Percentiles rank a stretch among this genome's conserved stretches.
Conservation (phyloP, 2,113 vertebrate species). For the Anser brachyrhynchus region DNA sequence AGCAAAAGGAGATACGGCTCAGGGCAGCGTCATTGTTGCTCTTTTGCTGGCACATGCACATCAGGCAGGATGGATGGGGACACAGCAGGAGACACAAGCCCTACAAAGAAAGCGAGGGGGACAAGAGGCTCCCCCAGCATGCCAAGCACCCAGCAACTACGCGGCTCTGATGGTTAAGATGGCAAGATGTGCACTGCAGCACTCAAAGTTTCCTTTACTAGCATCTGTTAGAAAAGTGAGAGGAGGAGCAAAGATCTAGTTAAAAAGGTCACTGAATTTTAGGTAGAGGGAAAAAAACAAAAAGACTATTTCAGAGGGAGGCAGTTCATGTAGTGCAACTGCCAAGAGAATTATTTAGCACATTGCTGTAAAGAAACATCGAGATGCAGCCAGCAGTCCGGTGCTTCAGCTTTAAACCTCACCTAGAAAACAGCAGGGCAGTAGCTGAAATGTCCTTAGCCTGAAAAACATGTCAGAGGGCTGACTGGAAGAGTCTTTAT, state of each 20-base stretch:
- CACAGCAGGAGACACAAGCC: background rate
- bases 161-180: background rate
- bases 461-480: background rate
- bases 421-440: background rate
- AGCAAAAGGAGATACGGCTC: background rate
- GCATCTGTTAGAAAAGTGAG: background rate
- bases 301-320: background rate
- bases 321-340: background rate
- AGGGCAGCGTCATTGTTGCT: background rate
- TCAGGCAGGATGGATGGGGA: background rate
- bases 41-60: background rate
- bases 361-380: background rate
- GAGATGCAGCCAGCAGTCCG: background rate
- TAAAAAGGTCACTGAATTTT: background rate
- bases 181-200: accelerated
- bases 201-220: background rate
- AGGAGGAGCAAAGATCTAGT: background rate
- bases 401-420: background rate
- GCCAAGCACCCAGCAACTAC: background rate
- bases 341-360: background rate
- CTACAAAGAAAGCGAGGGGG: background rate
- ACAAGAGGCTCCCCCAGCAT: background rate
- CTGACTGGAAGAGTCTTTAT: background rate
- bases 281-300: background rate
- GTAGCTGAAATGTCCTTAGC: background rate